Percentiles rank a stretch among this genome's conserved stretches.
These are phyloP conservation scores for Chironomus striatipennis DNA, from an alignment of 1,140 invertebrate genomes.

Conservation along the genomic window DNA sequence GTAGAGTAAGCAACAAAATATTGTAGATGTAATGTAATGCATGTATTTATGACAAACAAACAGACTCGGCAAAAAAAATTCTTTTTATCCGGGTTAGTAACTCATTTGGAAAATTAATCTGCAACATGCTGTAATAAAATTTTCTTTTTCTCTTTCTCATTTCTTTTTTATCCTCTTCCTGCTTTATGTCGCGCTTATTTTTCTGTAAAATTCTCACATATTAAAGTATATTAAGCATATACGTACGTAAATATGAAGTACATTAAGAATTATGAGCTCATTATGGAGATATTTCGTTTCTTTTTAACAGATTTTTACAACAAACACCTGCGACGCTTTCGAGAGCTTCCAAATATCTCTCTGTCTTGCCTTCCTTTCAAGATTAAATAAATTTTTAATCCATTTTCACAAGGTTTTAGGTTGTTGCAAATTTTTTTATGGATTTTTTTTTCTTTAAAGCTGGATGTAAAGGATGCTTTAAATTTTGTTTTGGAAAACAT, in stretches of 20 bases:
- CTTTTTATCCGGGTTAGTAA: neutral
- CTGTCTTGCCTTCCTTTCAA: no score
- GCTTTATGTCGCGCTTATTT: neutral
- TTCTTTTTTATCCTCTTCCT: neutral
- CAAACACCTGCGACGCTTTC: no score
- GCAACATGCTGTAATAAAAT: neutral
- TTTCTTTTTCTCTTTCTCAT: neutral
- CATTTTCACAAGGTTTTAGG: no score
- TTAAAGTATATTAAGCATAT: neutral
- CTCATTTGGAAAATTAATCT: constrained; percentile 14
- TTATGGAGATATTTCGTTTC: neutral
- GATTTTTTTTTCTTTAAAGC: no score
- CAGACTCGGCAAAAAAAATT: neutral
- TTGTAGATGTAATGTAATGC: neutral
- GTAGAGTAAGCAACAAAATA: no score
- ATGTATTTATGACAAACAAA: constrained; percentile 4
- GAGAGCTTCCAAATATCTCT: no score
- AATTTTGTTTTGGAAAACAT: no score
- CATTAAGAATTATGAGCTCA: neutral
- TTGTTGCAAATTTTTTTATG: no score
- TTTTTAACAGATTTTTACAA: no score
- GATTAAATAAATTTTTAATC: no score
- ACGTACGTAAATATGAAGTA: neutral
- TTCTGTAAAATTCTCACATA: neutral
- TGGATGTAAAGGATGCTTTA: no score